phyloP scores from a whole-genome alignment of 2,888 invertebrate genomes.

The Chloromyia formosa region DNA sequence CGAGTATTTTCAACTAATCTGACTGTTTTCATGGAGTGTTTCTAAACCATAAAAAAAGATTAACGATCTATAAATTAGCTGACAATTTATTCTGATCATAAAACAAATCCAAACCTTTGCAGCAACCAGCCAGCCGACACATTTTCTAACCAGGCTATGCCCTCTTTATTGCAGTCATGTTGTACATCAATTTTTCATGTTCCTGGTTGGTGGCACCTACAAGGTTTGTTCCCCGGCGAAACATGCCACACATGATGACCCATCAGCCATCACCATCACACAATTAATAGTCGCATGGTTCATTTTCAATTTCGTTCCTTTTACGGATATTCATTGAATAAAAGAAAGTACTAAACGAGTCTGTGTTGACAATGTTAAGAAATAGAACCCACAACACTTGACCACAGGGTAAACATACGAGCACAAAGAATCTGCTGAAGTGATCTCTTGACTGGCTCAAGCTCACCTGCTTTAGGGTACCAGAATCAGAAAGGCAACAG shows the following conservation, averaged over 20 bases:
- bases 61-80: background rate
- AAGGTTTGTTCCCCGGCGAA: background rate
- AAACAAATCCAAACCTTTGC: background rate
- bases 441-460: too few relatives aligned
- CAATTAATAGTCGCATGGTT: background rate
- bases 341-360: too few relatives aligned
- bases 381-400: constrained; percentile 18
- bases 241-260: background rate
- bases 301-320: background rate
- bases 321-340: too few relatives aligned
- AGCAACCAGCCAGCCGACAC: background rate
- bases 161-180: background rate
- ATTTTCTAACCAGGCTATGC: background rate
- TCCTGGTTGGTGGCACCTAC: background rate
- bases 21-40: too few relatives aligned
- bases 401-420: background rate
- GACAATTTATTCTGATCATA: background rate
- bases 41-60: background rate
- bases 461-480: too few relatives aligned
- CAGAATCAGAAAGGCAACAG: too few relatives aligned
- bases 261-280: background rate
- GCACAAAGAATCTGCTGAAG: too few relatives aligned
- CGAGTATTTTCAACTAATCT: too few relatives aligned
- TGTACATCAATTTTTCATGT: background rate
- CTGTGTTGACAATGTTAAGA: constrained; percentile 33